Percentiles rank a stretch among this genome's conserved stretches.
Evolutionary conservation across 2,797 vertebrate genomes (phyloP).

Genomic region (Schizopygopsis malacanthus): DNA sequence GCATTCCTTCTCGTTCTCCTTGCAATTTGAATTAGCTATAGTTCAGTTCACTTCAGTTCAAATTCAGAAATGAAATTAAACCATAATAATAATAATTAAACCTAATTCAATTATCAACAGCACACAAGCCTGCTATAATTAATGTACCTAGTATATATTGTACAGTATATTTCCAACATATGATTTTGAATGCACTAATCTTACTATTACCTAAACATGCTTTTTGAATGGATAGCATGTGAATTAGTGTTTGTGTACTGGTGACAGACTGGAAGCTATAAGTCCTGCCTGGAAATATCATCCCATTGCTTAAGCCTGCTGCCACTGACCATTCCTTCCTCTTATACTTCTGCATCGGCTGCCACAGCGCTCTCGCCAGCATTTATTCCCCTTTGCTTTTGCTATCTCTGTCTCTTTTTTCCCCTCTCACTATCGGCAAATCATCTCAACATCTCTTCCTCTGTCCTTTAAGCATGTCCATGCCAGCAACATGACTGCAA

Average conservation of each 20-base stretch:
- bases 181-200: neutral
- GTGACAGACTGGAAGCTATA: slow-evolving; percentile 49
- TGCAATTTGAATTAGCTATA: neutral
- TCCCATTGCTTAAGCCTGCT: slow-evolving; percentile 58
- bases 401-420: slow-evolving; percentile 1
- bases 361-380: slow-evolving; percentile 42
- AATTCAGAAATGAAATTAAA: neutral
- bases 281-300: slow-evolving; percentile 54
- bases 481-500: slow-evolving; percentile 25
- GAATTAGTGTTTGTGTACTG: slow-evolving; percentile 40
- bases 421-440: slow-evolving; percentile 3
- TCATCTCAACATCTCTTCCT: slow-evolving; percentile 30
- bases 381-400: slow-evolving; percentile 14
- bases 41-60: neutral
- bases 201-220: neutral
- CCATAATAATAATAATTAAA: neutral
- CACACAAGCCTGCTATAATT: neutral
- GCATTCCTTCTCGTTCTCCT: too few relatives aligned
- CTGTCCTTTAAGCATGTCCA: slow-evolving; percentile 28
- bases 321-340: slow-evolving; percentile 56
- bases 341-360: slow-evolving; percentile 59
- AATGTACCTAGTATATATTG: neutral
- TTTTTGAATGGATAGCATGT: neutral
- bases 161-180: slow-evolving; percentile 6
- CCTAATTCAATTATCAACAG: neutral